phyloP scores from a whole-genome alignment of 2,797 vertebrate genomes.

The Crenichthys baileyi region DNA sequence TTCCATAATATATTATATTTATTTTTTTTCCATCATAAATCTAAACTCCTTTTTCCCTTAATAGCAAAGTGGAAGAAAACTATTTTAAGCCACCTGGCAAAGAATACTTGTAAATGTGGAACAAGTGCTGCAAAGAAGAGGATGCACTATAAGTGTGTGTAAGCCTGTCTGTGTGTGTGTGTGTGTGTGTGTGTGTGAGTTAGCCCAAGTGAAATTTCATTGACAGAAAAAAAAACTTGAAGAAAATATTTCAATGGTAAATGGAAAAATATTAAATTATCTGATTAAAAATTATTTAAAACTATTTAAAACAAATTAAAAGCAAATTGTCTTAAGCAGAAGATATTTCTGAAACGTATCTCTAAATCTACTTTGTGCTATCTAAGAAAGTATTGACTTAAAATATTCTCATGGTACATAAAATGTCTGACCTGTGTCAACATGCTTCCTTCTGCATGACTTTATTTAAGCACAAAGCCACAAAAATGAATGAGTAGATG shows the following conservation, averaged over 20 bases:
- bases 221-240: too few relatives aligned
- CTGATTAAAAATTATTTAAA: too few relatives aligned
- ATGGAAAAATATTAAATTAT: too few relatives aligned
- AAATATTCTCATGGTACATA: background rate
- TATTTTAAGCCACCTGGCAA: background rate
- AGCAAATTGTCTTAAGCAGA: background rate
- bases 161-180: too few relatives aligned
- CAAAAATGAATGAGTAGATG: background rate
- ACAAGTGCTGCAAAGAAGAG: too few relatives aligned
- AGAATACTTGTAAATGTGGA: background rate
- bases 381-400: background rate
- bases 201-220: too few relatives aligned
- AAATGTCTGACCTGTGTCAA: background rate
- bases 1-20: background rate
- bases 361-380: background rate
- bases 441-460: background rate
- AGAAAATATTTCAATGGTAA: too few relatives aligned
- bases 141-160: too few relatives aligned
- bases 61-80: background rate
- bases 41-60: background rate
- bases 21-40: background rate
- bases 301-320: too few relatives aligned
- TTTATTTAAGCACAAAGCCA: background rate
- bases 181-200: too few relatives aligned
- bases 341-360: background rate